Evolutionary conservation across 2,113 vertebrate genomes (phyloP).

Genomic region (Dascyllus trimaculatus): DNA sequence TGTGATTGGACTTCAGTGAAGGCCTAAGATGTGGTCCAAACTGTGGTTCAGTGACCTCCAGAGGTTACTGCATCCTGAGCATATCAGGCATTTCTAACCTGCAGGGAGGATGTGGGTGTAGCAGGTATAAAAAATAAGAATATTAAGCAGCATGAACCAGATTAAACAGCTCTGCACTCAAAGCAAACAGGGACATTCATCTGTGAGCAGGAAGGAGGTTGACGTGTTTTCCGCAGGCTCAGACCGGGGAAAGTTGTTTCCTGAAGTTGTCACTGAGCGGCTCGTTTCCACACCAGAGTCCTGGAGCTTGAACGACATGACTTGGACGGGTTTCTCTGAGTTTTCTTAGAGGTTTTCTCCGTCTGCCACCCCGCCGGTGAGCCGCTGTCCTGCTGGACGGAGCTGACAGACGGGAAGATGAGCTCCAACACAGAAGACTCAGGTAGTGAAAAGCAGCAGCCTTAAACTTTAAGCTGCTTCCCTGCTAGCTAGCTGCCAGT

Average conservation of each 20-base stretch:
- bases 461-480: constrained; percentile 20
- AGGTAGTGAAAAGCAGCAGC: constrained; percentile 37
- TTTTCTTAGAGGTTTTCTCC: neutral
- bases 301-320: constrained; percentile 35
- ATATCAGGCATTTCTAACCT: neutral
- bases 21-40: neutral
- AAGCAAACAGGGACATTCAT: too few species aligned
- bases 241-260: constrained; percentile 87
- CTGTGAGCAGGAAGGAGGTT: constrained; percentile 75
- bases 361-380: neutral
- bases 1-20: too few species aligned
- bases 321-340: fast-evolving
- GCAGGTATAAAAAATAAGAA: neutral
- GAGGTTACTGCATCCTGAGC: neutral
- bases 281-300: constrained; percentile 14
- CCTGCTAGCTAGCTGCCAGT: neutral
- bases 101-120: neutral
- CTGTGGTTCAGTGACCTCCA: constrained; percentile 13
- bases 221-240: constrained; percentile 82
- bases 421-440: constrained; percentile 59
- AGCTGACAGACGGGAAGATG: constrained; percentile 58
- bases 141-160: too few species aligned
- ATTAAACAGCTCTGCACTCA: too few species aligned
- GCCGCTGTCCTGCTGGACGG: constrained; percentile 25
- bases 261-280: constrained; percentile 74